Conservation (phyloP, 1,140 invertebrate species). For the Drosophila nigrodunni region DNA sequence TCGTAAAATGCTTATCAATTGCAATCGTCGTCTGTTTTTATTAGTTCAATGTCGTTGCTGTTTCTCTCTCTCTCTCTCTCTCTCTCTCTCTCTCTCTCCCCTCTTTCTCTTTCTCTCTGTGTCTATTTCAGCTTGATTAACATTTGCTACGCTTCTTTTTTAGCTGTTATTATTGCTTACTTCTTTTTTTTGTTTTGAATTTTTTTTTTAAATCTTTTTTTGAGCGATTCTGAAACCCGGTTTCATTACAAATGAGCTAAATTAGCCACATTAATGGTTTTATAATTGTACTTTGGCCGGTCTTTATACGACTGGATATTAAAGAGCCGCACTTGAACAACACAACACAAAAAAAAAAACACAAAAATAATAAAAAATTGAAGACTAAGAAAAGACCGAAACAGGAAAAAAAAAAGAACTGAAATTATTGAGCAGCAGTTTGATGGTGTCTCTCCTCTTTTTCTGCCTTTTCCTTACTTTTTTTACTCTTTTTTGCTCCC, state of each 20-base stretch:
- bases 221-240: slow-evolving; percentile 69
- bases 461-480: slow-evolving; percentile 13
- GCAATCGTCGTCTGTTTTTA: slow-evolving; percentile 27
- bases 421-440: slow-evolving; percentile 9
- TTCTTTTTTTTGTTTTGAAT: slow-evolving; percentile 8
- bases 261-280: slow-evolving; percentile 74
- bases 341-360: background rate
- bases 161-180: background rate
- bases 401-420: background rate
- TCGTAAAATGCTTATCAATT: slow-evolving; percentile 46
- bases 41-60: slow-evolving; percentile 13
- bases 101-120: background rate
- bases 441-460: slow-evolving; percentile 11
- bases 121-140: slow-evolving; percentile 36
- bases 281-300: slow-evolving; percentile 66
- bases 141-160: slow-evolving; percentile 41
- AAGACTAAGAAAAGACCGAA: slow-evolving; percentile 14
- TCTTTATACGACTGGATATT: slow-evolving; percentile 48
- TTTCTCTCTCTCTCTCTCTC: background rate
- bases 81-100: background rate
- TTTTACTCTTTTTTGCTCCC: background rate
- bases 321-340: slow-evolving; percentile 16
- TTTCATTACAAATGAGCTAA: slow-evolving; percentile 78
- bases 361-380: too few species aligned
- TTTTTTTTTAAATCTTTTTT: slow-evolving; percentile 36